Percentiles rank a stretch among this genome's conserved stretches.
phyloP scores from a whole-genome alignment of 64 coral and sea anemone genomes.

The Stichodactyla helianthus region DNA sequence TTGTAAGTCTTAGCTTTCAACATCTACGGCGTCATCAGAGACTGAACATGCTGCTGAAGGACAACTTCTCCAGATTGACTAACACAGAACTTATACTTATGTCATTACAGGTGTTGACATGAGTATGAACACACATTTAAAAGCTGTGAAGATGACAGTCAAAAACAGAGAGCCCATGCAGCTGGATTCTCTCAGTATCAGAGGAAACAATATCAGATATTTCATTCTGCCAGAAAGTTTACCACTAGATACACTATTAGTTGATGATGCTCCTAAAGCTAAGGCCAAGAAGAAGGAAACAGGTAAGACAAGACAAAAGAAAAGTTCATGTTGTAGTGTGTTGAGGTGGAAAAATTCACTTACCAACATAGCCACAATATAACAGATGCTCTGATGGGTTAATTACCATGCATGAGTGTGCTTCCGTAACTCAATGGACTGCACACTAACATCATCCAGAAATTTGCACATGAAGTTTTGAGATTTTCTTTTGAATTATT shows the following conservation, averaged over 20 bases:
- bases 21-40: too few species aligned
- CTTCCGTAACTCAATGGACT: too few species aligned
- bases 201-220: conserved; percentile 96
- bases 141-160: conserved; percentile 96
- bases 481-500: too few species aligned
- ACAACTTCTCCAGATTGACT: neutral
- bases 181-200: conserved; percentile 83
- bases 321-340: too few species aligned
- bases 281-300: conserved; percentile 96
- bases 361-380: too few species aligned
- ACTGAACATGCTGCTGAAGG: too few species aligned
- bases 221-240: conserved; percentile 98
- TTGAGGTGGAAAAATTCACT: too few species aligned
- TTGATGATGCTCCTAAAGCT: conserved; percentile 91
- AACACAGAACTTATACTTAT: neutral
- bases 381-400: too few species aligned
- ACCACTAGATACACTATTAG: conserved; percentile 86
- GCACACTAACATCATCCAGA: too few species aligned
- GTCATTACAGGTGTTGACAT: conserved; percentile 88
- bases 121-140: conserved; percentile 99
- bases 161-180: conserved; percentile 97
- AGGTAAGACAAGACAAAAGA: conserved; percentile 43
- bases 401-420: too few species aligned
- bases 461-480: too few species aligned
- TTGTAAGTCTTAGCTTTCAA: too few species aligned